Percentiles rank a stretch among this genome's conserved stretches.
These are phyloP conservation scores for Esox lucius DNA, from an alignment of 2,797 vertebrate genomes.

Conservation along the genomic window DNA sequence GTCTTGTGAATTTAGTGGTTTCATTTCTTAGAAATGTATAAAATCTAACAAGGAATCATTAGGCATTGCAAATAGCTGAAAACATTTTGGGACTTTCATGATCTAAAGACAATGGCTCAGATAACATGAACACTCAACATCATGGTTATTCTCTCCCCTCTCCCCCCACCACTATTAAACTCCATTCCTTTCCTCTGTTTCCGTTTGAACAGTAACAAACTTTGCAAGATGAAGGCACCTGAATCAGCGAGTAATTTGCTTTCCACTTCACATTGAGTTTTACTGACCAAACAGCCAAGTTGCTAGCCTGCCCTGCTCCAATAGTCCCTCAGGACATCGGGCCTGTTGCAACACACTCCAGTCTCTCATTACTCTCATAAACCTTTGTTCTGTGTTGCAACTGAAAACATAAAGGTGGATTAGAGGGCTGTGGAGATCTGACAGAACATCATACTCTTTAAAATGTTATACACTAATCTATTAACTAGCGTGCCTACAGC, in stretches of 20 bases:
- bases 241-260: background rate
- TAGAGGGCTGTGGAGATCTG: background rate
- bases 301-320: too few relatives aligned
- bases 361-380: background rate
- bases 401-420: too few relatives aligned
- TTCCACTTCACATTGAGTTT: background rate
- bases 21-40: background rate
- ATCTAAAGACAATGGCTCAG: background rate
- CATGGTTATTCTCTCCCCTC: background rate
- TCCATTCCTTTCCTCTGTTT: background rate
- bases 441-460: background rate
- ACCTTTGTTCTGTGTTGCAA: constrained; percentile 1
- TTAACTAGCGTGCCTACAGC: background rate
- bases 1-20: background rate
- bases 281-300: too few relatives aligned
- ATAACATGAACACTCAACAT: background rate
- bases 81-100: background rate
- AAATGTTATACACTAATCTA: background rate
- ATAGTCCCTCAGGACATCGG: background rate
- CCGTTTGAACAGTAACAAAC: constrained; percentile 7
- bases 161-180: background rate
- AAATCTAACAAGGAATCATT: background rate
- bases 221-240: background rate
- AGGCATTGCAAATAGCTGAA: background rate
- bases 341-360: background rate